Conservation (phyloP, 1,140 invertebrate species). For the Trachymyrmex septentrionalis region DNA sequence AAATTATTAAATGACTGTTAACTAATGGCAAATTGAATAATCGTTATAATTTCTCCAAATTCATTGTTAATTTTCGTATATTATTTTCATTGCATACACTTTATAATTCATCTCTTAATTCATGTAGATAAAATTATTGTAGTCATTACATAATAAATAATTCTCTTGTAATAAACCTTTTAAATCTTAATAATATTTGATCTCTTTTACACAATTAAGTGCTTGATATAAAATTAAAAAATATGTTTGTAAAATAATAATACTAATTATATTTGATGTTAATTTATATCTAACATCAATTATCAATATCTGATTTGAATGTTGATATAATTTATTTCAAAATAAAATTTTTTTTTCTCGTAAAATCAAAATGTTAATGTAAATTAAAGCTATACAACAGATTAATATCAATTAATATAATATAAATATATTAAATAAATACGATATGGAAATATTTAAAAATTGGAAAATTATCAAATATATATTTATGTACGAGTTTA, state of each 20-base stretch:
- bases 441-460: not conserved
- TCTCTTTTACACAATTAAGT: not conserved
- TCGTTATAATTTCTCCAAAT: slow-evolving; percentile 12
- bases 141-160: slow-evolving; percentile 3
- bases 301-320: not conserved
- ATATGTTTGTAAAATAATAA: not conserved
- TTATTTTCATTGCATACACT: not conserved
- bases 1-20: not conserved
- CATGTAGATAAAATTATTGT: not conserved
- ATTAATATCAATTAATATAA: not conserved
- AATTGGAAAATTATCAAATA: not conserved
- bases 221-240: slow-evolving; percentile 2
- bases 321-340: not conserved
- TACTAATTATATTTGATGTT: not conserved
- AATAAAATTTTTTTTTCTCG: not conserved
- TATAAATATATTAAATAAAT: not conserved
- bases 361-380: not conserved
- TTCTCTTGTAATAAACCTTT: not conserved
- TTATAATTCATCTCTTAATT: not conserved
- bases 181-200: not conserved
- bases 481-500: slow-evolving; percentile 1
- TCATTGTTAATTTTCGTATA: not conserved
- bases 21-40: not conserved
- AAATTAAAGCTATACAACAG: too few species aligned
- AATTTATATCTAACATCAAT: not conserved